Base-by-base conservation (phyloP, 2,113 vertebrate genomes). In the Tachysurus fulvidraco region DNA sequence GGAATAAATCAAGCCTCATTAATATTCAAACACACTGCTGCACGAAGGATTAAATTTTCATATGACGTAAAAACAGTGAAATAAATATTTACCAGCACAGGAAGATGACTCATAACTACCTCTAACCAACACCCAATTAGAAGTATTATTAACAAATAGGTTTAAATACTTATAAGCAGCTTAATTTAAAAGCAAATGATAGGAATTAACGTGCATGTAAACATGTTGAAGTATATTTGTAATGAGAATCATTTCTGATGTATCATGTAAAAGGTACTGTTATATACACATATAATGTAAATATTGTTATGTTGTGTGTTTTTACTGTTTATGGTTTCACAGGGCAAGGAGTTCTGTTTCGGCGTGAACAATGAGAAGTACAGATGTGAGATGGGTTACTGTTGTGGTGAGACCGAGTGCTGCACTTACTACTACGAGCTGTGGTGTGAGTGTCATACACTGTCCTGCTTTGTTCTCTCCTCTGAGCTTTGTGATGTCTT, bases 361-460 rank as follows among this genome's bases (percentile, higher is more conserved):
- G 95, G 94, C 11, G 95, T 95, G 86, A 96, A 96, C 90, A 95
- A 96, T 92, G 94, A 96, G 54, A 94, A 95, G 88, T 96, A 96
- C 89, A 93, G 93, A 85, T 96, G 95, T 90, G 95, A 96, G 88
- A 96, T 95, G 95, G 95, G 95, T 0, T 95, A 96, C 92, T 96
- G 95, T 92, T 96, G 95, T n/a, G 95, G 95, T 16, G 95, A 96
- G 89, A 96, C 94, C 0, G 94, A 96, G 81, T 96, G 95, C 91
- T 96, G 95, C 93, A 96, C 95, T 41, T 96, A 96, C 89, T 96
- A 96, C 92, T 96, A 96, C 25, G 95, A 96, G 88, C 94, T 96
- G 16, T 96, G 95, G 95, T 96, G 95, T 96, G 94, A 92, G 95
- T 95, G 19, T 17, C 7, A 25, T 30, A 65, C 84, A 57, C 81